phyloP scores from a whole-genome alignment of 1,140 invertebrate species.

The Aporrectodea caliginosa region DNA sequence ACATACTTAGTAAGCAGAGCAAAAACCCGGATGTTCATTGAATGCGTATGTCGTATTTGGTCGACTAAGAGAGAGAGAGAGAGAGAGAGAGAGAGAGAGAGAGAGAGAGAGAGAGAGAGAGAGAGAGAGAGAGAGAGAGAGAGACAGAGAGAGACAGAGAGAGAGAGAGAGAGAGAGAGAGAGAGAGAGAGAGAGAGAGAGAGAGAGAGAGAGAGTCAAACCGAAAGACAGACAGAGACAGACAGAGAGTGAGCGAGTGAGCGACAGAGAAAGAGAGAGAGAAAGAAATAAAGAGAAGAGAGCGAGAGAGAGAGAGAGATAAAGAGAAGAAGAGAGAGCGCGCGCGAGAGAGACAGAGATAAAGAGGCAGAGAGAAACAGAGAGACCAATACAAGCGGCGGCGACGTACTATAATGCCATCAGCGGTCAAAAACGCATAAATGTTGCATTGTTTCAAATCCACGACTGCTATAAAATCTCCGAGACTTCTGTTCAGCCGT shows the following conservation, averaged over 20 bases:
- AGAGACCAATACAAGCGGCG: background rate
- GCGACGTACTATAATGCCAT: too few relatives aligned
- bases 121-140: constrained; percentile 14
- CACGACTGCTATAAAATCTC: too few relatives aligned
- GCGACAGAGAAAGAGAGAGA: background rate
- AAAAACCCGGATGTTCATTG: too few relatives aligned
- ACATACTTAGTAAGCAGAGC: too few relatives aligned
- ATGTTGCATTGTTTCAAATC: too few relatives aligned
- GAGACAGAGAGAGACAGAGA: background rate
- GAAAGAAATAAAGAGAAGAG: constrained; percentile 1
- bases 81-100: constrained; percentile 26
- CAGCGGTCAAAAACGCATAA: too few relatives aligned
- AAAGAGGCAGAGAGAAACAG: background rate
- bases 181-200: background rate
- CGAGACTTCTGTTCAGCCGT: too few relatives aligned
- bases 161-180: background rate
- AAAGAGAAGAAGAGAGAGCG: background rate
- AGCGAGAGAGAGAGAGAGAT: background rate
- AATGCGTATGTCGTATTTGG: too few relatives aligned
- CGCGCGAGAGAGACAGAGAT: background rate
- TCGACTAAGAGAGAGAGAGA: constrained; percentile 12
- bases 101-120: constrained; percentile 26
- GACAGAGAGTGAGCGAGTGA: background rate
- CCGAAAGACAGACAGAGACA: background rate
- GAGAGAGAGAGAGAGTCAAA: background rate